A percentile compares a stretch with the other conserved stretches of the same genome.
phyloP scores from a whole-genome alignment of 2,113 vertebrate genomes.

The Tragelaphus imberbis region DNA sequence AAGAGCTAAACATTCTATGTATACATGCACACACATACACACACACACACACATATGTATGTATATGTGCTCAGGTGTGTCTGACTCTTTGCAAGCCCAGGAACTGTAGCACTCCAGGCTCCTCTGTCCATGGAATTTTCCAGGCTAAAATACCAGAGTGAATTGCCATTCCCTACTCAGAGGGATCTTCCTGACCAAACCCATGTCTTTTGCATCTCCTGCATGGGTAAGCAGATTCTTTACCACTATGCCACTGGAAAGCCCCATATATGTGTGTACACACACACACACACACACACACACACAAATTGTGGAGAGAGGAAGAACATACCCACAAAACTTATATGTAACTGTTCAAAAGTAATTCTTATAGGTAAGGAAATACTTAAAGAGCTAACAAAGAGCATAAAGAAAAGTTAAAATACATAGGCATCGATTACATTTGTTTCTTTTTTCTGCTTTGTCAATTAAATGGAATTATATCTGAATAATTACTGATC shows the following conservation, averaged over 20 bases:
- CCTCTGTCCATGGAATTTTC: not conserved
- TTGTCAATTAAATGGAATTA: not conserved
- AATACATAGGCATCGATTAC: not conserved
- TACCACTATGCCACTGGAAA: not conserved
- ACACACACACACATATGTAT: too few species aligned
- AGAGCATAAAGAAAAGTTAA: not conserved
- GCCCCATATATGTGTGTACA: not conserved
- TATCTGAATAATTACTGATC: not conserved
- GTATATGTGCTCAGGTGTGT: not conserved
- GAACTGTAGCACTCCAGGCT: not conserved
- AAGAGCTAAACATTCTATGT: not conserved
- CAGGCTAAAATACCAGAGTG: accelerated
- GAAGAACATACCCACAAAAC: not conserved
- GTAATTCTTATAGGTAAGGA: not conserved
- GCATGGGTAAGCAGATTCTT: not conserved
- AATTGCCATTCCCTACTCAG: not conserved
- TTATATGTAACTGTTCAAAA: not conserved
- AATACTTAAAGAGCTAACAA: not conserved
- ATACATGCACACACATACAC: too few species aligned
- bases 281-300: not conserved
- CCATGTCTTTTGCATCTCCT: not conserved
- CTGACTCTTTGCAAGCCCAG: not conserved
- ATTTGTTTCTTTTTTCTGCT: not conserved
- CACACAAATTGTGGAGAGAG: not conserved
- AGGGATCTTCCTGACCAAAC: not conserved